Evolutionary conservation across 2,888 invertebrate genomes (phyloP).

Genomic region (Willowsia nigromaculata): DNA sequence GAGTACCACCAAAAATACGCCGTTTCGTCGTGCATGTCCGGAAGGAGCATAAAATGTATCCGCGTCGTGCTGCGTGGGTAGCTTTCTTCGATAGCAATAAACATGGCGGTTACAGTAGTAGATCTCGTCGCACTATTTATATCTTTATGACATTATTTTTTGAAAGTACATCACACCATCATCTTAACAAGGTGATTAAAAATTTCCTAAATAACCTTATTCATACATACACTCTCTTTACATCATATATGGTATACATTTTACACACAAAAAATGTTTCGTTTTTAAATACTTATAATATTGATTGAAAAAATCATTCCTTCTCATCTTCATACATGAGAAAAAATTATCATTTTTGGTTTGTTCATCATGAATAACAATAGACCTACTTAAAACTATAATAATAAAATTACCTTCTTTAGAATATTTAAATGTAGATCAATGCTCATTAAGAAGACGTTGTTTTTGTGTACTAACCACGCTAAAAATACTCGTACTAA

Average conservation of each 20-base stretch:
- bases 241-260: neutral
- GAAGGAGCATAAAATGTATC: slow-evolving; percentile 28
- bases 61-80: slow-evolving; percentile 25
- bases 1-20: slow-evolving; percentile 38
- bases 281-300: slow-evolving; percentile 50
- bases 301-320: slow-evolving; percentile 45
- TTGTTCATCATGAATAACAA: slow-evolving; percentile 24
- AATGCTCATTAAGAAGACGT: slow-evolving; percentile 47
- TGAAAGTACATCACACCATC: slow-evolving; percentile 13
- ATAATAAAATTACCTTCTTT: neutral
- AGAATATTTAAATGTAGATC: slow-evolving; percentile 34
- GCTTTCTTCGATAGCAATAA: slow-evolving; percentile 40
- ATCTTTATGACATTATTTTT: neutral
- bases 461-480: neutral
- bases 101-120: slow-evolving; percentile 32
- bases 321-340: slow-evolving; percentile 21
- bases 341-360: slow-evolving; percentile 41
- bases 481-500: slow-evolving; percentile 21
- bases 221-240: neutral
- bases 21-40: slow-evolving; percentile 42
- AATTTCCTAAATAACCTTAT: slow-evolving; percentile 46
- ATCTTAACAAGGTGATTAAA: slow-evolving; percentile 47
- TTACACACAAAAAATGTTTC: slow-evolving; percentile 32
- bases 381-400: neutral
- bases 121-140: neutral